Evolutionary conservation across 1,140 invertebrate species (phyloP), one percentile per base, ranked within the genome.

Genomic region (Pinna nobilis): DNA sequence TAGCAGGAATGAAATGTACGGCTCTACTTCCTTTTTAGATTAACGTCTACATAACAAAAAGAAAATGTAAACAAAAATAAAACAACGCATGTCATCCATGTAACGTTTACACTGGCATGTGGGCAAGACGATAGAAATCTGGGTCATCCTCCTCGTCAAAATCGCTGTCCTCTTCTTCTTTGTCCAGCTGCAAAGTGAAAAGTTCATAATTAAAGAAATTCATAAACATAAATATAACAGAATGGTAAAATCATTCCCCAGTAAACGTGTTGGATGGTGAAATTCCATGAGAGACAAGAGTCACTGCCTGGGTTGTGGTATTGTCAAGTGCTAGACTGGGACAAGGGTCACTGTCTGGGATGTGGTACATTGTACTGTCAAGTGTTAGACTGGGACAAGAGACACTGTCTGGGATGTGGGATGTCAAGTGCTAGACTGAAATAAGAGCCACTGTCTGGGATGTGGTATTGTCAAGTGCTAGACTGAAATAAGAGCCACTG

Each of bases 91-190:
- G 15, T 3, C 1, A 53, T 7, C 1, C 5, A 23, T 2, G n/a
- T 3, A 23, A 13, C 28, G 39, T 75, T 81, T 86, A 89, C 51
- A 87, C 81, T 9, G 95, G 95, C 88, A 90, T 89, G 76, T 86
- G 85, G 39, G 87, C 88, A 59, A 87, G 80, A 60, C 87, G 93
- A 87, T 97, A 97, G 90, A 97, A 97, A 88, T 97, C 96, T n/a
- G 94, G 94, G 88, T 97, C 96, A 85, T 96, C 95, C 78, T 96
- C 94, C 66, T 91, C 93, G 67, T 92, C 91, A 76, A 94, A 93
- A 20, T 83, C 82, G 7, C 80, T 82, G 44, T 82, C 86, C 39
- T 85, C 86, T 49, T 95, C 94, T 70, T 86, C 84, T 67, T 84
- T 82, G 47, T 86, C 83, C 72, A 88, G 74, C 85, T 84, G 72